Conservation (phyloP, 2,888 invertebrate genomes). For the Diachrysia chrysitis region DNA sequence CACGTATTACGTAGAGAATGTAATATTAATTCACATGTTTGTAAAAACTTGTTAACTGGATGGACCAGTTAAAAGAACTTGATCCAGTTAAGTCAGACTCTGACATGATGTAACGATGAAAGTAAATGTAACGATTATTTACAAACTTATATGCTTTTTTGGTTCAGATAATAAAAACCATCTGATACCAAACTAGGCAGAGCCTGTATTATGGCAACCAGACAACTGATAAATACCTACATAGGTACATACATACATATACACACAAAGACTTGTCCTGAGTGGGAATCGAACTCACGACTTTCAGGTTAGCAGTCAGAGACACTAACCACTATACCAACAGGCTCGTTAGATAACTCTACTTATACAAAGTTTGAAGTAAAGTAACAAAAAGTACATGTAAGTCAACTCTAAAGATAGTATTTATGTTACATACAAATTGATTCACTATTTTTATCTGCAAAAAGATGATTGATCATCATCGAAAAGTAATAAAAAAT, state of each 20-base stretch:
- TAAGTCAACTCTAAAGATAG: no score
- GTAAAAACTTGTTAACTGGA: constrained; percentile 17
- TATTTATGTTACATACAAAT: neutral
- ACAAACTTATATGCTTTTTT: constrained; percentile 5
- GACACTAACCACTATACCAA: no score
- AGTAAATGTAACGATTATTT: constrained; percentile 27
- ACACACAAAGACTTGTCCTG: no score
- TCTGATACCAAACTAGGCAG: no score
- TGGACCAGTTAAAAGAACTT: constrained; percentile 51
- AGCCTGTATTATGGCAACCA: no score
- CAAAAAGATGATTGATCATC: neutral
- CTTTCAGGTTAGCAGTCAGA: no score
- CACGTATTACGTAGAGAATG: constrained; percentile 31
- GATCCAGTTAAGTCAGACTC: constrained; percentile 48
- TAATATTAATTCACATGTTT: constrained; percentile 30
- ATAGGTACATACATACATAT: no score
- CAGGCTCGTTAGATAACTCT: no score
- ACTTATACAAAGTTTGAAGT: no score
- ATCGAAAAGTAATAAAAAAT: neutral
- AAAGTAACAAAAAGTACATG: neutral
- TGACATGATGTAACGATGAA: constrained; percentile 53
- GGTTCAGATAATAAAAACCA: no score
- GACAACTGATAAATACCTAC: no score
- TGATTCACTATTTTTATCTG: neutral
- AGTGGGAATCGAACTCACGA: no score